Evolutionary conservation across 2,797 vertebrate genomes (phyloP), one percentile per base, ranked within the genome.

Genomic region (Hemitrygon akajei): DNA sequence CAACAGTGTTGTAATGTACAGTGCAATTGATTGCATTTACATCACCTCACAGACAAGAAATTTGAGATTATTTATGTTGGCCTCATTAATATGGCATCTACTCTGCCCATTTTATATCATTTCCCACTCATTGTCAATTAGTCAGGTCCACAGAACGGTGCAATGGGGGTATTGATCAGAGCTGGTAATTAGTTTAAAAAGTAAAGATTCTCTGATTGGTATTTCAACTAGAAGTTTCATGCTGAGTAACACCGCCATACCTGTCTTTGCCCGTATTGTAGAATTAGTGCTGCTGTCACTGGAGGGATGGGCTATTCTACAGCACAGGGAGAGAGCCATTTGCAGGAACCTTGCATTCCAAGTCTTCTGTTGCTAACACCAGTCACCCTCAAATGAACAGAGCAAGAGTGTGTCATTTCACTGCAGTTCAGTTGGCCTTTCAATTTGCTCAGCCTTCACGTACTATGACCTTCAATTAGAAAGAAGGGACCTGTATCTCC

Each of bases 391-490:
- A 30, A 76, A 58, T 93, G 71, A 75, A 91, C 71, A 47, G 34
- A 58, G 91, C 37, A 76, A 25, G 37, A 56, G 37, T 18, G 27
- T 27, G 47, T 93, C 56, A 93, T 93, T 76, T 93, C 95, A 95
- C 95, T 80, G 94, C 94, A 94, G 94, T 95, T 95, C 95, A 95
- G 96, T 96, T 96, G 96, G 96, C 96, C 95, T 96, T 96, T 96
- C 94, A 86, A 94, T 96, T 96, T 94, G 93, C 95, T 95, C 95
- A 95, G 95, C 96, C 95, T 95, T 96, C 60, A 96, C 96, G 97
- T 97, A 95, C 95, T 97, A 95, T 97, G 97, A 97, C 97, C 97
- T 97, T 97, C 97, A 97, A 97, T 97, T 97, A 97, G 97, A 97
- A 96, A 96, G 96, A 97, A 97, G 97, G 47, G 96, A 97, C 96